These are phyloP conservation scores for Lepidurus packardi DNA, from an alignment of 1,140 invertebrate species.

Conservation along the genomic window DNA sequence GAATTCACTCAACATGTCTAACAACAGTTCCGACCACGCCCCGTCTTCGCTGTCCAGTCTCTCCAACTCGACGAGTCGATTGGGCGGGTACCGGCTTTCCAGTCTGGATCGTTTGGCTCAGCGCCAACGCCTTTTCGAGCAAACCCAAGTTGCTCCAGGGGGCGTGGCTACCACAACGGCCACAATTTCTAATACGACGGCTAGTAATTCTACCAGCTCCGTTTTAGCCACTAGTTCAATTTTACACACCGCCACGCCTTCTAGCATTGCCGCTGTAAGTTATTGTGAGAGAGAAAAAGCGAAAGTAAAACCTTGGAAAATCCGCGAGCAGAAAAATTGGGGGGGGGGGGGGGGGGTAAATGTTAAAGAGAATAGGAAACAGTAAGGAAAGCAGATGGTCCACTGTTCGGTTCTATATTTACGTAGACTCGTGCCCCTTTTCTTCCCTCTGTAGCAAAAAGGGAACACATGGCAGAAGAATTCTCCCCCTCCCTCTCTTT, in stretches of 20 bases:
- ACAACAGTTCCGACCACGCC: conserved; percentile 11
- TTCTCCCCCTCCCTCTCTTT: not conserved
- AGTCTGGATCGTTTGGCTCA: conserved; percentile 64
- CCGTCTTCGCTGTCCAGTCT: not conserved
- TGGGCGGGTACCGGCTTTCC: conserved; percentile 49
- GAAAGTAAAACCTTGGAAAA: not conserved
- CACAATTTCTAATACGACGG: not conserved
- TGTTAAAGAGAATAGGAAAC: not conserved
- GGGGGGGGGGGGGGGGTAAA: not conserved
- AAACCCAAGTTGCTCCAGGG: conserved; percentile 30
- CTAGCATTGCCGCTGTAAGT: conserved; percentile 19
- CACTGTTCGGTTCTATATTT: conserved; percentile 11
- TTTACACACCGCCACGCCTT: conserved; percentile 1
- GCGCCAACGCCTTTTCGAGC: conserved; percentile 61
- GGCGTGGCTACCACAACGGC: conserved; percentile 8
- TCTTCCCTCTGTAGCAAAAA: not conserved
- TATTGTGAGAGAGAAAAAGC: not conserved
- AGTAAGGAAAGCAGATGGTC: conserved; percentile 6
- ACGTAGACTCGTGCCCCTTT: conserved; percentile 14
- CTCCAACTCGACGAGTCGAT: not conserved
- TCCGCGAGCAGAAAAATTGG: not conserved
- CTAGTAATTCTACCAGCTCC: not conserved
- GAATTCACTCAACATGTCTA: conserved; percentile 11
- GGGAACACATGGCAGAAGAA: conserved; percentile 9
- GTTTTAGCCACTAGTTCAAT: not conserved